Conservation (phyloP, 2,888 invertebrate species). For the Hermaeophaga mercurialis region DNA sequence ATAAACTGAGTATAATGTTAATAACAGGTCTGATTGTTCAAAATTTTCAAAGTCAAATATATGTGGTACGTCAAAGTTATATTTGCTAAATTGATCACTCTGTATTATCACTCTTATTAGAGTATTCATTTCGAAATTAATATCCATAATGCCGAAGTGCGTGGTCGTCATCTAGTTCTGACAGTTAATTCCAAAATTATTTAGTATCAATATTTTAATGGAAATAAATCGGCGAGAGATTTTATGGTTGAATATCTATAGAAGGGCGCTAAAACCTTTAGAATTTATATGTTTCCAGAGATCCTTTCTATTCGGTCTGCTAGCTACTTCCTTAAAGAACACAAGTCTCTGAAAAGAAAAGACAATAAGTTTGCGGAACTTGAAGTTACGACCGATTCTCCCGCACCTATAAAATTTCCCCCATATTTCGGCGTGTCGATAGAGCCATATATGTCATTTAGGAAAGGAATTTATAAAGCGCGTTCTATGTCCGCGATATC, state of each 20-base stretch:
- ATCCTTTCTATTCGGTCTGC: not conserved
- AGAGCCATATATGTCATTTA: slow-evolving; percentile 11
- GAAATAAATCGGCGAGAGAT: not conserved
- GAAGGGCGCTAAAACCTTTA: not conserved
- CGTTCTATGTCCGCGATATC: slow-evolving; percentile 4
- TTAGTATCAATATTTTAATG: too few relatives aligned
- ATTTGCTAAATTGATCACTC: too few relatives aligned
- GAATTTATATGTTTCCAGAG: not conserved
- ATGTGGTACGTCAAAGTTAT: too few relatives aligned
- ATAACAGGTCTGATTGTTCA: too few relatives aligned
- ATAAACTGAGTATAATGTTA: too few relatives aligned
- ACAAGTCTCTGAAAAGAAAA: slow-evolving; percentile 1
- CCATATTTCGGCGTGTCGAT: slow-evolving; percentile 9
- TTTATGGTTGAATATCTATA: not conserved
- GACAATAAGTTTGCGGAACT: slow-evolving; percentile 1
- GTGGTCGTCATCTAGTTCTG: too few relatives aligned
- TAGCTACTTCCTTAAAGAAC: not conserved
- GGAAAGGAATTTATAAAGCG: slow-evolving; percentile 8
- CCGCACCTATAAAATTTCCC: slow-evolving; percentile 7
- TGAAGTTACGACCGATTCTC: not conserved
- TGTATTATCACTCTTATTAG: too few relatives aligned
- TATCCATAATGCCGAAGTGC: too few relatives aligned
- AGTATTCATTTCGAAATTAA: too few relatives aligned
- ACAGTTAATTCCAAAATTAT: too few relatives aligned
- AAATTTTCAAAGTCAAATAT: too few relatives aligned